Conservation (phyloP, 2,797 vertebrate genomes). For the Spinus pinus region DNA sequence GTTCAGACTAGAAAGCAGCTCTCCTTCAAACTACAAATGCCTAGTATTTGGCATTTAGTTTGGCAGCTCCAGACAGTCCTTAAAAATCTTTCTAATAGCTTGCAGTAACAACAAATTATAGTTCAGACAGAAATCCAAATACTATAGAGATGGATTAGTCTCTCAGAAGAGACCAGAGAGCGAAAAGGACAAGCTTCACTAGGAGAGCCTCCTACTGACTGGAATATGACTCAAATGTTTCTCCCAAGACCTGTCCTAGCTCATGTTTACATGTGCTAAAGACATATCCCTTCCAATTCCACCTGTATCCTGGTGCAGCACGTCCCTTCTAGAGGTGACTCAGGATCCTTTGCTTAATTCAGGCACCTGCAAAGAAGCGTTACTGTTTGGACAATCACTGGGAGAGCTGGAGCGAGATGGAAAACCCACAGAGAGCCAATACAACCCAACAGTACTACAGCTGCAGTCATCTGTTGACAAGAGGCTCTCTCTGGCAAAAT, state of each 20-base stretch:
- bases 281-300: conserved; percentile 10
- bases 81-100: neutral
- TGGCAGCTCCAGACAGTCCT: neutral
- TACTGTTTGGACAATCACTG: neutral
- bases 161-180: neutral
- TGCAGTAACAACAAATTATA: neutral
- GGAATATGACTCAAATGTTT: neutral
- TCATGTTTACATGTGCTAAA: neutral
- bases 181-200: neutral
- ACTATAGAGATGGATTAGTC: neutral
- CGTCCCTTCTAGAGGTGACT: neutral
- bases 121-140: neutral
- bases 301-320: neutral
- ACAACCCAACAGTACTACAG: neutral
- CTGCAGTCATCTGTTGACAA: neutral
- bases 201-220: neutral
- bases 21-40: neutral
- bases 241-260: neutral
- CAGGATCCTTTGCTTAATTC: neutral
- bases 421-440: neutral
- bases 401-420: neutral
- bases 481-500: neutral
- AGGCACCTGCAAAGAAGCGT: neutral
- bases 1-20: neutral
- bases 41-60: neutral